Base-by-base conservation (phyloP, 53 echinoderm and acorn worm genomes). In the Holothuria scabra region DNA sequence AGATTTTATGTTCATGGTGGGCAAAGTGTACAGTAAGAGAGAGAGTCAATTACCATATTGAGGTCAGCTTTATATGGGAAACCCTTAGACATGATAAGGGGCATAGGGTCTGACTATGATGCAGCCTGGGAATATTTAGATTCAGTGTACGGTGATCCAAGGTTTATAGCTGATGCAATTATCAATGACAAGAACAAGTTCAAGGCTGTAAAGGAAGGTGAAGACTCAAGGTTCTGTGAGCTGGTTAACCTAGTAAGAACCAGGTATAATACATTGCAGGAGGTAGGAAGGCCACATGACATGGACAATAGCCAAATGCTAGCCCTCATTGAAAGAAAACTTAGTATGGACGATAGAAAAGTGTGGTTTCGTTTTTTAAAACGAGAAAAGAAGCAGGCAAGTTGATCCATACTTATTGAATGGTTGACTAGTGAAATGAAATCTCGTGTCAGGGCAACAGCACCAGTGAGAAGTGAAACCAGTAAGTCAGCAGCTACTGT, bases 211-310 rank as follows among this genome's bases (percentile, higher is more conserved):
- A 82, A 60, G 16, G 86, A 92, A 1, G 69, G 52, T 52, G 92
- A 92, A 61, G 92, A 89, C 67, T 66, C 56, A n/a, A 25, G 86
- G 35, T 89, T 92, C 34, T 92, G 92, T 85, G 89, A 89, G 34
- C 34, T 93, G 7, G 90, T 87, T 1, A 84, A 93, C 56, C 67
- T 93, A 3, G 46, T 90, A 11, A 74, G 76, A 28, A 46, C 89
- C 22, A 92, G 92, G 35, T 88, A 70, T 68, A 89, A 89, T 37
- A 86, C 84, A 55, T 34, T 92, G 70, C 86, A 84, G 26, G 86
- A 86, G 52, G 89, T 89, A 19, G 67, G 64, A 10, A 20, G 79
- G 18, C 65, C 65, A 28, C 60, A 83, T 21, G 88, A 88, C 41
- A 83, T 87, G 82, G 87, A 89, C 35, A 89, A 88, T 64, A 88